Evolutionary conservation across 2,888 invertebrate genomes (phyloP).

Genomic region (Agrochola lychnidis): DNA sequence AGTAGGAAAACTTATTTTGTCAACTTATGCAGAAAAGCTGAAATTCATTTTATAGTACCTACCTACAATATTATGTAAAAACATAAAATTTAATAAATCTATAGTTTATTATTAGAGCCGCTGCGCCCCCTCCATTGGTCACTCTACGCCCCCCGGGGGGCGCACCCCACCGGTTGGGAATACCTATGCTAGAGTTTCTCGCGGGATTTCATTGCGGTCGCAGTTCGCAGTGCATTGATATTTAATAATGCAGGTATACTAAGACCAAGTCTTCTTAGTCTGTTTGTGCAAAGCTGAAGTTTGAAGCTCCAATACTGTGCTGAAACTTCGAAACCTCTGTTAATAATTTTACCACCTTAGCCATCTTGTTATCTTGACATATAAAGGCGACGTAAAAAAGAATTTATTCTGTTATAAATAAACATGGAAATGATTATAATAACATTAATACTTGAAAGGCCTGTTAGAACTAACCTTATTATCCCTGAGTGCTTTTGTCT

Average conservation of each 20-base stretch:
- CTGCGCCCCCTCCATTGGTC: too few species aligned
- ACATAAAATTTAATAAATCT: too few species aligned
- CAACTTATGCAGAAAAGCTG: too few species aligned
- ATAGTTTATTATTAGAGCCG: too few species aligned
- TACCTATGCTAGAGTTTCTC: constrained; percentile 29
- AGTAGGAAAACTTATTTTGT: too few species aligned
- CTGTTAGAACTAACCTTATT: constrained; percentile 57
- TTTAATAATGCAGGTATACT: constrained; percentile 54
- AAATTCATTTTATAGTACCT: too few species aligned
- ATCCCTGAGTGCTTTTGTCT: constrained; percentile 58
- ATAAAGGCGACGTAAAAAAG: constrained; percentile 5
- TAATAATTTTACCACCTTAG: constrained; percentile 2
- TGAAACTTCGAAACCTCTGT: constrained; percentile 8
- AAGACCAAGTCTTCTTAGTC: constrained; percentile 32
- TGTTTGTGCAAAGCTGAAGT: constrained; percentile 33
- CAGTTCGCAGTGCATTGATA: constrained; percentile 46
- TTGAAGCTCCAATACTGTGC: not conserved
- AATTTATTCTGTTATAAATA: constrained; percentile 36
- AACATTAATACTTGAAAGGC: constrained; percentile 58
- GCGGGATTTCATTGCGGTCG: constrained; percentile 30
- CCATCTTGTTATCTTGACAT: not conserved
- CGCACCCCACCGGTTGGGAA: too few species aligned
- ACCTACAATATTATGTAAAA: too few species aligned
- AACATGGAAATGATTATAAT: constrained; percentile 49
- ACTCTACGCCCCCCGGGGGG: too few species aligned